Evolutionary conservation across 1,140 invertebrate species (phyloP), one percentile per base, ranked within the genome.

Genomic region (Marisa cornuarietis): DNA sequence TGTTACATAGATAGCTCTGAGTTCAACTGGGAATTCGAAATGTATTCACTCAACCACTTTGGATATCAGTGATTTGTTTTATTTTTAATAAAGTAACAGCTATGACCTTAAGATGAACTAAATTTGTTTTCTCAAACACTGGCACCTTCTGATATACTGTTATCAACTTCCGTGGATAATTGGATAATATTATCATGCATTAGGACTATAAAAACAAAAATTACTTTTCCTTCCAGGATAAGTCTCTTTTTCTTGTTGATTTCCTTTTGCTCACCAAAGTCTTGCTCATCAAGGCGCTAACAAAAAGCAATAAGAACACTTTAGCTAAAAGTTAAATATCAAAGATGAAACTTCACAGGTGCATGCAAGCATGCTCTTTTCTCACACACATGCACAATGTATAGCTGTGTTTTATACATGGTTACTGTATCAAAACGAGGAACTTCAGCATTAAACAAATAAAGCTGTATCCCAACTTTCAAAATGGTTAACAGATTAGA

Each of bases 161-260:
- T 22, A 20, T n/a, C 24, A 18, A 58, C 10, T 54, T 20, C 5
- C 20, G 10, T 20, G 1, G 51, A 54, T 51, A 20, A 8, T 20
- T 11, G 18, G 26, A 22, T 13, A 8, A 24, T 14, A 65, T 65
- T 42, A 20, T 7, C 62, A 76, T 6, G n/a, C 11, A 20, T 24
- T 5, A 13, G 26, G 26, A 24, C 72, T 6, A 75, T 8, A 75
- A 61, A n/a, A 61, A 61, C 58, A 62, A 62, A 24, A 62, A 71
- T 42, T 79, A 90, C 89, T 84, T 87, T 94, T 52, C 96, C 97
- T 86, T 96, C 94, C 83, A 96, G 88, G 79, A 98, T 95, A 90
- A 96, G 93, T 76, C 96, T 93, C 88, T 98, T 99, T 79, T 95
- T 92, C 85, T 96, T 95, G 92, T 98, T 96, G 75, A 96, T 96